Evolutionary conservation across 2,888 invertebrate species (phyloP), one percentile per base, ranked within the genome.

Genomic region (Acronicta aceris): DNA sequence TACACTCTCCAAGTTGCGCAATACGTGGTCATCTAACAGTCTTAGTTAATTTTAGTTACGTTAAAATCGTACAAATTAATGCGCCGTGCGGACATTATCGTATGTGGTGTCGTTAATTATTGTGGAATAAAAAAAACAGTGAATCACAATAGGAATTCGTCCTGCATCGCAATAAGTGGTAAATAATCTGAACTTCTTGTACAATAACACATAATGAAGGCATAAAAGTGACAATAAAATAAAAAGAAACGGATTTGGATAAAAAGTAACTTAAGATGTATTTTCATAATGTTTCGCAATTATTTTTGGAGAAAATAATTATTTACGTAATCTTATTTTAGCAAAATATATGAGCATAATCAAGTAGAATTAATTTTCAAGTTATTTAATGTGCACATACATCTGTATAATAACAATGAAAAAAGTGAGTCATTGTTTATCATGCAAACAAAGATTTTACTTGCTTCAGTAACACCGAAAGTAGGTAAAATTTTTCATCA

Each of bases 81-180:
- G 21, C 4, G 4, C 21, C 21, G 21, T 67, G 53, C 59, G 61
- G 65, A 61, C 71, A 63, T 21, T 60, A 58, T 33, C 33, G 38
- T n/a, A n/a, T n/a, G n/a, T n/a, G n/a, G 38, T 38, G 48, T 49
- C 54, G 47, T 62, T 57, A 69, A 61, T 77, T 64, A 62, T 25
- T 50, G 58, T 59, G 70, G 25, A 68, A 1, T 60, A 48, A 64
- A 63, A 67, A 55, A 64, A 49, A n/a, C 25, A 54, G 74, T 80
- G 77, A 80, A 71, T 80, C 70, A 74, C 57, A 69, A 78, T 59
- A 67, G 55, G 36, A 58, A 49, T 64, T 15, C 60, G 62, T 67
- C 66, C 71, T 68, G 53, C 61, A 59, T 59, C 69, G 68, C 65
- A 65, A 57, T 74, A 62, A 59, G 51, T 67, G 64, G 64, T 74